Conservation (phyloP, 2,113 vertebrate species). For the Alouatta palliata region DNA sequence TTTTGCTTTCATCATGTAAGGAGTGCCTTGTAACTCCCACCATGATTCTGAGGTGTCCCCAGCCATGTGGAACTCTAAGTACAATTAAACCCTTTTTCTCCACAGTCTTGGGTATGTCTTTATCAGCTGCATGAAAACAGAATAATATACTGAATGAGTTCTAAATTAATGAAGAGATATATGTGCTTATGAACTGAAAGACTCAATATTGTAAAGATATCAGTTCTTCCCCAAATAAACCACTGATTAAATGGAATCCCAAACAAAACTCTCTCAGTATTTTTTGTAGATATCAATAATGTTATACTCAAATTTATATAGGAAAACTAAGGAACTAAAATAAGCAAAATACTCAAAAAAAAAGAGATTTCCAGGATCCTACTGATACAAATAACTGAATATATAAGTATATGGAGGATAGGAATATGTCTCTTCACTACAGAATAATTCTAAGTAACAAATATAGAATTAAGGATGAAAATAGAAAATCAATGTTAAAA, state of each 20-base stretch:
- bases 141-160: too few species aligned
- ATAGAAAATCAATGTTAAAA: neutral
- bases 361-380: neutral
- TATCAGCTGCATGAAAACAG: too few species aligned
- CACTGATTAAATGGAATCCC: neutral
- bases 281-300: neutral
- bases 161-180: neutral
- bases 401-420: neutral
- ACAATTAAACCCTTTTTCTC: too few species aligned
- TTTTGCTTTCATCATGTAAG: too few species aligned
- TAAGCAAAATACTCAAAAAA: neutral
- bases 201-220: neutral
- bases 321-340: neutral
- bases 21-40: too few species aligned
- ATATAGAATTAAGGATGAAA: neutral
- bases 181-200: neutral
- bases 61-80: too few species aligned
- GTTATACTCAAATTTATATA: neutral
- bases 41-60: too few species aligned
- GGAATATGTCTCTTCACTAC: neutral
- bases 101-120: too few species aligned
- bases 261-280: neutral
- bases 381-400: neutral
- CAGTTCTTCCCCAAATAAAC: neutral
- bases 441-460: neutral